Evolutionary conservation across 2,113 vertebrate species (phyloP), one percentile per base, ranked within the genome.

Genomic region (Atrichornis clamosus): DNA sequence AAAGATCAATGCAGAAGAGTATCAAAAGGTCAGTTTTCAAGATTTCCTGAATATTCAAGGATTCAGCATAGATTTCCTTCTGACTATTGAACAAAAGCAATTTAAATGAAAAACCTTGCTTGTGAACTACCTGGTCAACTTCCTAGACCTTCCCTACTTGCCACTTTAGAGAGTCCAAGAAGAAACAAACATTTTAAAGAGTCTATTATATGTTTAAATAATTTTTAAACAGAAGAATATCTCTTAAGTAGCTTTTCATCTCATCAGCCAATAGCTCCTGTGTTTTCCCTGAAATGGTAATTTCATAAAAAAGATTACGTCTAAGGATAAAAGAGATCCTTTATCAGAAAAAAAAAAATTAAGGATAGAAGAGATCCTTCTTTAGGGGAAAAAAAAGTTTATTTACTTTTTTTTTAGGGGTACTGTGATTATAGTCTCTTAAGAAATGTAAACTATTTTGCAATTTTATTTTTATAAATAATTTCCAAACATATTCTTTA

Each of bases 11-110:
- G 64, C 5, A 86, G 49, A 44, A 88, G 67, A 42, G n/a, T 22
- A 75, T 8, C 58, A 42, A 63, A 91, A 95, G 64, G 73, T 95
- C 77, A 82, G 18, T 93, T 81, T 87, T 81, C 77, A 93, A 52
- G 47, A 84, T 95, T 87, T 87, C 60, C 56, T 93, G 80, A 81
- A 89, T 95, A 92, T 84, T 87, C 89, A 89, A 87, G 73, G 56
- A 74, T 68, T n/a, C n/a, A 37, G 52, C 26, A 75, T 49, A 41
- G 50, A 68, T 87, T 92, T 84, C 59, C 19, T 75, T 73, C 50
- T 53, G 52, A 59, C 10, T 89, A 23, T 26, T 69, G 69, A 78
- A 55, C 17, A 89, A 94, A 74, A 42, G 3, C 47, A 74, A 74
- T 74, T 67, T 53, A 69, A 81, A 87, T 58, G 3, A 89, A 76